These are phyloP conservation scores for Lucilia sericata DNA, from an alignment of 1,140 invertebrate species.

Conservation along the genomic window DNA sequence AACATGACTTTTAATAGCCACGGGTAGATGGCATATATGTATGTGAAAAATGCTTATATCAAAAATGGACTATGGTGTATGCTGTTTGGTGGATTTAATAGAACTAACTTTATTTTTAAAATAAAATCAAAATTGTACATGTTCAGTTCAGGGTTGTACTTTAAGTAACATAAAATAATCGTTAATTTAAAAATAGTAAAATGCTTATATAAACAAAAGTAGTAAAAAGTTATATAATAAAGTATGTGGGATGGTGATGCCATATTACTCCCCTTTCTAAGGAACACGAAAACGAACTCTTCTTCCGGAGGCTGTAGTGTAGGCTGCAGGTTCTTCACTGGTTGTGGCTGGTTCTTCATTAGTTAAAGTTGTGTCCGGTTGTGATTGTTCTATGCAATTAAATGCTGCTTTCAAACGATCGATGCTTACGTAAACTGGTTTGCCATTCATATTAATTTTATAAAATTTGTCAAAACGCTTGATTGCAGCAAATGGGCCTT, in stretches of 20 bases:
- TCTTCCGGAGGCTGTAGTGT: neutral
- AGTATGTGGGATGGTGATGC: slow-evolving; percentile 18
- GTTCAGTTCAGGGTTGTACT: neutral
- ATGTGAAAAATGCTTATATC: too few species aligned
- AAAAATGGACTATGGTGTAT: too few species aligned
- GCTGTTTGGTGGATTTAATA: neutral
- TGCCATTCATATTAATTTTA: neutral
- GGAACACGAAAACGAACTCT: neutral
- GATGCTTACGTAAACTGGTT: neutral
- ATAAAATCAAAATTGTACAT: neutral
- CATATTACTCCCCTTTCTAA: neutral
- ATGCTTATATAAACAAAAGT: neutral
- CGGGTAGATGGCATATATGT: too few species aligned
- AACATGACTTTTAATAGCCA: too few species aligned
- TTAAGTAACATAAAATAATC: neutral
- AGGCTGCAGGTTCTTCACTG: neutral
- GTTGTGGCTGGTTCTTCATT: neutral
- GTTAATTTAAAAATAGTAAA: neutral
- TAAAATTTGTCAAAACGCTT: neutral
- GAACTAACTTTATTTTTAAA: slow-evolving; percentile 14
- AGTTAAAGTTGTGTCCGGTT: neutral
- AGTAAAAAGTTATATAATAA: neutral
- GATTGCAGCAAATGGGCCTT: neutral
- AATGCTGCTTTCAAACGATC: neutral
- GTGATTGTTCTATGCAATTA: slow-evolving; percentile 1